Evolutionary conservation across 1,140 invertebrate genomes (phyloP).

Genomic region (Goniozus legneri): DNA sequence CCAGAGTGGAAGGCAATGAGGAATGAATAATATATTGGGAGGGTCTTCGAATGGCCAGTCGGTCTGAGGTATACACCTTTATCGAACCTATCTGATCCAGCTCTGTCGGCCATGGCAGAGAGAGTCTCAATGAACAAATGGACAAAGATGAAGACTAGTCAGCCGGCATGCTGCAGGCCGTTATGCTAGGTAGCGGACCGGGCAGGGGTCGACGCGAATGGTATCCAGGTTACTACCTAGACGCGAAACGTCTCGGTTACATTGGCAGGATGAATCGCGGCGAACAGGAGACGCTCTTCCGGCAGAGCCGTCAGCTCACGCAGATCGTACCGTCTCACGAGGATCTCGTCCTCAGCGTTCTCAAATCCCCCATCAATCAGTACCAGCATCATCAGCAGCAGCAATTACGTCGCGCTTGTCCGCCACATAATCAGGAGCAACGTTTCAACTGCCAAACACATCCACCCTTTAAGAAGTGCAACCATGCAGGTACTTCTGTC

Average conservation of each 20-base stretch:
- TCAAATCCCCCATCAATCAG: constrained; percentile 58
- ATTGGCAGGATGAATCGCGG: constrained; percentile 64
- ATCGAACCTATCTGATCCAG: too few species aligned
- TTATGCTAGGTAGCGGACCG: constrained; percentile 38
- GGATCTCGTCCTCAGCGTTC: constrained; percentile 59
- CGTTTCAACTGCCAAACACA: constrained; percentile 35
- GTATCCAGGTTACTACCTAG: constrained; percentile 34
- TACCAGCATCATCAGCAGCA: constrained; percentile 33
- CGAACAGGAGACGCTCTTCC: constrained; percentile 61
- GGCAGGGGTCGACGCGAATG: constrained; percentile 38
- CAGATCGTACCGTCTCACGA: constrained; percentile 44
- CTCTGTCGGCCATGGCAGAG: too few species aligned
- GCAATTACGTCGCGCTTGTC: constrained; percentile 15
- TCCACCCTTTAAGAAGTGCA: constrained; percentile 35
- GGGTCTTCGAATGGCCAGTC: too few species aligned
- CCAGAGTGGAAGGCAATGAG: too few species aligned
- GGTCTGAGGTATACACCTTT: too few species aligned
- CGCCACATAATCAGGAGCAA: constrained; percentile 10
- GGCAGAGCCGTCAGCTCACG: constrained; percentile 60
- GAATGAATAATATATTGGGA: too few species aligned
- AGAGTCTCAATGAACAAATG: constrained; percentile 1
- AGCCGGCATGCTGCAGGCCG: constrained; percentile 38
- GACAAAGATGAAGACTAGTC: constrained; percentile 7
- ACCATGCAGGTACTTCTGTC: constrained; percentile 40
- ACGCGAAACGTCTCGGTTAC: constrained; percentile 33